These are phyloP conservation scores for Podarcis raffonei DNA, from an alignment of 2,113 vertebrate species.

Conservation along the genomic window DNA sequence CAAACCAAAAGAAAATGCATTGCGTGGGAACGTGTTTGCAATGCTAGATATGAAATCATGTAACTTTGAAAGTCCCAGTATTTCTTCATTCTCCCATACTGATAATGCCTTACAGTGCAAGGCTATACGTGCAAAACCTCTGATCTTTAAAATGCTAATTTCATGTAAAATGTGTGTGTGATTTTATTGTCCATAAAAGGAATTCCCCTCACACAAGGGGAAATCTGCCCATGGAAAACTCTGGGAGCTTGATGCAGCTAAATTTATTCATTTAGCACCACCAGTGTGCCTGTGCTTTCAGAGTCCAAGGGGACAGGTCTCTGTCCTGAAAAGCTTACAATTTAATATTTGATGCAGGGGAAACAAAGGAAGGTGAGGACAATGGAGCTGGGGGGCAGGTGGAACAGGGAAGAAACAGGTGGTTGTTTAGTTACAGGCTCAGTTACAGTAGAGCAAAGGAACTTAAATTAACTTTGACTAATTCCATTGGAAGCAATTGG, in stretches of 20 bases:
- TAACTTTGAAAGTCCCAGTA: constrained; percentile 4
- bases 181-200: too few relatives aligned
- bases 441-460: neutral
- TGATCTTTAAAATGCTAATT: neutral
- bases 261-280: neutral
- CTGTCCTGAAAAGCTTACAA: neutral
- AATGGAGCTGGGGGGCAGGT: neutral
- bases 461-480: neutral
- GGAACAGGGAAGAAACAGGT: neutral
- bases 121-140: neutral
- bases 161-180: neutral
- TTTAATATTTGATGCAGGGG: neutral
- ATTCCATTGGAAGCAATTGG: neutral
- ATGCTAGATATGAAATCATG: neutral
- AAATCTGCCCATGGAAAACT: neutral
- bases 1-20: neutral
- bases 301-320: too few relatives aligned
- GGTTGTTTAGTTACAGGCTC: neutral
- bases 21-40: neutral
- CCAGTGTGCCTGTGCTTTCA: neutral
- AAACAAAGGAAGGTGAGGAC: neutral
- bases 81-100: neutral
- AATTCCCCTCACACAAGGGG: too few relatives aligned
- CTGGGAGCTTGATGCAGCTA: neutral
- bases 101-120: neutral